phyloP scores from a whole-genome alignment of 1,140 invertebrate genomes.

The Battus philenor region DNA sequence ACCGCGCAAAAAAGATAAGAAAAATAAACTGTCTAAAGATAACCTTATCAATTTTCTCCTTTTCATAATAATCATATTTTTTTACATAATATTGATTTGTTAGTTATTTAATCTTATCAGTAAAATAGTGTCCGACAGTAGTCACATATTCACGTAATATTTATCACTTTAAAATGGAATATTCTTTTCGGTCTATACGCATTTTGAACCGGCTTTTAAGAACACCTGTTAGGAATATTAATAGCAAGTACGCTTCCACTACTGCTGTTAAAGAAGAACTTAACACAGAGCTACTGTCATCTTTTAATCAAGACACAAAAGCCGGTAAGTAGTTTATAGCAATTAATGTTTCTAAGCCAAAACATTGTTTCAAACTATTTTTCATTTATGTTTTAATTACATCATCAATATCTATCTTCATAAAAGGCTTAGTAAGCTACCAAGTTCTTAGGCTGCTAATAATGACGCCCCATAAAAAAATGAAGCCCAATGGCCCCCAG shows the following conservation, averaged over 20 bases:
- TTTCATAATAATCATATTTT: no score
- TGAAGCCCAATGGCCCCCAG: no score
- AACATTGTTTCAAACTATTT: no score
- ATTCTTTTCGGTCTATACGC: constrained; percentile 37
- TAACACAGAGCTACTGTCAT: constrained; percentile 42
- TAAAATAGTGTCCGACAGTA: no score
- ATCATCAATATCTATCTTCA: no score
- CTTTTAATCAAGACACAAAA: constrained; percentile 53
- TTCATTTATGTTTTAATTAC: no score
- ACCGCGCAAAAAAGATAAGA: constrained; percentile 6
- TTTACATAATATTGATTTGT: background rate
- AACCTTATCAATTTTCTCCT: constrained; percentile 1
- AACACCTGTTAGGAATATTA: constrained; percentile 33
- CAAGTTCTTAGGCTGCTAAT: no score
- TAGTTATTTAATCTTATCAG: background rate
- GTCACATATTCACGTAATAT: no score
- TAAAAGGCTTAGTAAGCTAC: no score
- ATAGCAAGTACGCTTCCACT: constrained; percentile 34
- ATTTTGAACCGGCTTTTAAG: constrained; percentile 51
- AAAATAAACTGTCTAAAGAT: constrained; percentile 4
- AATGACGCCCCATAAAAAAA: no score
- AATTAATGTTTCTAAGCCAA: no score
- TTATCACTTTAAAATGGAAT: constrained; percentile 34
- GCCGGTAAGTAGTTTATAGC: no score
- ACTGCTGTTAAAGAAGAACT: constrained; percentile 45